A percentile compares a stretch with the other conserved stretches of the same genome.
Conservation (phyloP, 2,888 invertebrate genomes). For the Ecdyonurus torrentis region DNA sequence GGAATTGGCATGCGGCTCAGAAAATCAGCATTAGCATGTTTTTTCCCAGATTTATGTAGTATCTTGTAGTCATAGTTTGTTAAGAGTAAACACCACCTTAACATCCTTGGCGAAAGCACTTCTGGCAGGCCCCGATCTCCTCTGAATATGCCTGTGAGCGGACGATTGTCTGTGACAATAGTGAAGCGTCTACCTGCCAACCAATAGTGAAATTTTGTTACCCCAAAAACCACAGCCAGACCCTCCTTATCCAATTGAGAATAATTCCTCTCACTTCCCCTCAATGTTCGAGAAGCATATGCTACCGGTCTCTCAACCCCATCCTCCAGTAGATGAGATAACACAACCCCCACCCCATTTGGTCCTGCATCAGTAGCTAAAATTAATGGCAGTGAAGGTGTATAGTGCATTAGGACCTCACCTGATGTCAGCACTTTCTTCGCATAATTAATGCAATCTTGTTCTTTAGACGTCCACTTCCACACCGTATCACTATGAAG, state of each 20-base stretch:
- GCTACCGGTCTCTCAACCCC: slow-evolving; percentile 19
- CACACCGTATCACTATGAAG: background rate
- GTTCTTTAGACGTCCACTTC: background rate
- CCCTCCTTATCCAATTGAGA: slow-evolving; percentile 15
- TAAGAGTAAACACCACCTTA: background rate
- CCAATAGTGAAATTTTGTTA: slow-evolving; percentile 17
- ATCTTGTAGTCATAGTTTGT: background rate
- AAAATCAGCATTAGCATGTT: background rate
- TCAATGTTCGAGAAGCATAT: slow-evolving; percentile 17
- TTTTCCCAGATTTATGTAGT: background rate
- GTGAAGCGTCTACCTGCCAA: background rate
- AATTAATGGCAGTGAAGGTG: slow-evolving; percentile 16
- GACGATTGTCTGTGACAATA: background rate
- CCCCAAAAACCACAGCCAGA: slow-evolving; percentile 18
- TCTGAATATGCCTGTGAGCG: background rate
- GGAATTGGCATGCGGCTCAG: background rate
- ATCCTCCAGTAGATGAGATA: slow-evolving; percentile 15
- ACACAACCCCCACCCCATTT: slow-evolving; percentile 17
- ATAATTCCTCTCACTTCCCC: slow-evolving; percentile 14
- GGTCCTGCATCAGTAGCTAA: slow-evolving; percentile 22
- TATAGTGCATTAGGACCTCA: slow-evolving; percentile 18
- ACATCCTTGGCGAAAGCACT: background rate
- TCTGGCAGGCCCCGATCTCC: background rate
- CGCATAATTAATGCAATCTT: background rate
- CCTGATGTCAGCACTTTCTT: slow-evolving; percentile 10